Conservation (phyloP, 2,888 invertebrate species). For the Protonemura montana region DNA sequence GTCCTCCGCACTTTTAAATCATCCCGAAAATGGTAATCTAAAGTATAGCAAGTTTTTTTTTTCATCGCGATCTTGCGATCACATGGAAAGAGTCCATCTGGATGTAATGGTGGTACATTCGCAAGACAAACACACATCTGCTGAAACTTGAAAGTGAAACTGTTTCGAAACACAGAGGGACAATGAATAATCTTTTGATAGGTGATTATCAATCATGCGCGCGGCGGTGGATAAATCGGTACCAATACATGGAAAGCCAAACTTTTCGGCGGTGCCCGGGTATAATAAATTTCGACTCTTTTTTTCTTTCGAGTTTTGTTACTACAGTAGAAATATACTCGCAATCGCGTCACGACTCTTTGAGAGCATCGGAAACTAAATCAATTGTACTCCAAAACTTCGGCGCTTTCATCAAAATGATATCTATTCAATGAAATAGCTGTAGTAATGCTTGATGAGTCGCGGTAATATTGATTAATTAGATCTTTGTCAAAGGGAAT, state of each 20-base stretch:
- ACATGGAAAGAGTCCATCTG: conserved; percentile 14
- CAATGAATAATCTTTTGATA: conserved; percentile 13
- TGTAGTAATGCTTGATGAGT: neutral
- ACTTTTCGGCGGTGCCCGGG: neutral
- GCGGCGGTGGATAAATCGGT: neutral
- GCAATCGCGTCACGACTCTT: neutral
- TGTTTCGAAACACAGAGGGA: neutral
- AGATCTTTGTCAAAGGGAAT: neutral
- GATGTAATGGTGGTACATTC: neutral
- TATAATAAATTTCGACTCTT: neutral
- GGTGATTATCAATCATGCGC: conserved; percentile 1
- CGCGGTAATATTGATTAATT: neutral
- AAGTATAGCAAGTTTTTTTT: neutral
- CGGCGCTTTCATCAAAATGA: neutral
- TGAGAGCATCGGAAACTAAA: neutral
- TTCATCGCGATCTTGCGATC: neutral
- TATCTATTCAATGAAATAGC: neutral
- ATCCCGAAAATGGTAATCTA: conserved; percentile 35
- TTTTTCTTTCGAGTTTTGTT: neutral
- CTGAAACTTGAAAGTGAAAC: conserved; percentile 19
- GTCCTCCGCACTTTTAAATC: conserved; percentile 14
- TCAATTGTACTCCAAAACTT: neutral
- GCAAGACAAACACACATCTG: neutral
- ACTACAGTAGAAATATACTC: neutral
- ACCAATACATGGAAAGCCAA: neutral